These are phyloP conservation scores for Chaetoderma sp. DNA, from an alignment of 2,888 invertebrate species.

Conservation along the genomic window DNA sequence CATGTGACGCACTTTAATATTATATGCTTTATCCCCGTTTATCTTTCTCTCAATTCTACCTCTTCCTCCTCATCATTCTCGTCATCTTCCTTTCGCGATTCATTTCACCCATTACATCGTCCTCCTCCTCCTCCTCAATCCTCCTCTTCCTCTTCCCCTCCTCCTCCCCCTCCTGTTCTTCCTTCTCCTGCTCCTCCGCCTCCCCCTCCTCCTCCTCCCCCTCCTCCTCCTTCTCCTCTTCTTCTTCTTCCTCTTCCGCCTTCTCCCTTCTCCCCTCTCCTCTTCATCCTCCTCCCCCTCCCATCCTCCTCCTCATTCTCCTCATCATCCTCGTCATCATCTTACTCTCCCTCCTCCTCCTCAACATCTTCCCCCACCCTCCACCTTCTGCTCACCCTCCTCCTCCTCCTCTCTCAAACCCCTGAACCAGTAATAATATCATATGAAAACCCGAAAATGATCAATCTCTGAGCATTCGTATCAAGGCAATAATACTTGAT, in stretches of 20 bases:
- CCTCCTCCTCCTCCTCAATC: too few species aligned
- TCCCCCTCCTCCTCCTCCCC: constrained; percentile 9
- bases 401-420: not conserved
- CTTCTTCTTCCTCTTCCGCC: not conserved
- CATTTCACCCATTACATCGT: too few species aligned
- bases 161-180: not conserved
- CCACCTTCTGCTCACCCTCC: not conserved
- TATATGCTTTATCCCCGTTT: too few species aligned
- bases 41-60: too few species aligned
- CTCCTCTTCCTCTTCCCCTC: too few species aligned
- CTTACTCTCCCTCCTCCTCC: not conserved
- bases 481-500: too few species aligned
- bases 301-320: not conserved
- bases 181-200: too few species aligned
- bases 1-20: too few species aligned
- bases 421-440: too few species aligned
- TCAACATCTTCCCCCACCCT: not conserved
- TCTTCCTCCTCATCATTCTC: not conserved
- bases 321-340: not conserved
- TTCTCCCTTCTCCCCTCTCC: not conserved
- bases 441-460: too few species aligned
- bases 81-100: not conserved
- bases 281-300: not conserved
- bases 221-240: not conserved
- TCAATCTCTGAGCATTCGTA: too few species aligned